Base-by-base conservation (phyloP, 2,113 vertebrate genomes). In the Tachycineta bicolor region DNA sequence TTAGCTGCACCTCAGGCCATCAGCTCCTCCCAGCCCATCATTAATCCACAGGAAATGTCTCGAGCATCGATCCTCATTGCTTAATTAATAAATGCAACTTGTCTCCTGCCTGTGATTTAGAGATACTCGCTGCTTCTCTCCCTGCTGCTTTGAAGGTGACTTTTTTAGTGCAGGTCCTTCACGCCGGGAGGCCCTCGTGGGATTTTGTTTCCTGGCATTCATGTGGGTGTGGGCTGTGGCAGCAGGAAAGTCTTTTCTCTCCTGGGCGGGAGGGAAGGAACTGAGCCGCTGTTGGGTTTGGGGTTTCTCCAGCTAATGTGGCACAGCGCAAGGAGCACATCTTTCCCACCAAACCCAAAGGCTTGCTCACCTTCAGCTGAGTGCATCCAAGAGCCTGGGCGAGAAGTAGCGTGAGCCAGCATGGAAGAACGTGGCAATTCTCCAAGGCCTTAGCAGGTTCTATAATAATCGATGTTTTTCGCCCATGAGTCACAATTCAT, bases 11-110 rank as follows among this genome's bases (percentile, higher is more conserved):
- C 97, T 98, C 73, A 44, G 97, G 97, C 98, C 97, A 95, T 97
- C 97, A 97, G 97, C 98, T 97, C 97, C 98, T 98, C 97, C 98
- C 96, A 97, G 94, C 34, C 96, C 87, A 96, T 98, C 97, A 97
- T 98, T 98, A 98, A 98, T 98, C 98, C 97, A 96, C 96, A 97
- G 97, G 97, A 98, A 98, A 97, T 92, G 97, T 98, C 98, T 97
- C 63, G 2, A 95, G 96, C 97, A 97, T 97, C 81, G 98, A 98
- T 98, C 97, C 97, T 97, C 96, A 94, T 97, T 97, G 97, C 96
- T 98, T 98, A 98, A 98, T 96, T 98, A 98, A 97, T 97, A 97
- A 97, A 97, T 84, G 82, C 92, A 90, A 93, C 90, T 93, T 97
- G 95, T 94, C 96, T 97, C 78, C 79, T 77, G 84, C 69, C 82